A percentile compares a stretch with the other conserved stretches of the same genome.
These are phyloP conservation scores for Leucoptera coffeella DNA, from an alignment of 2,888 invertebrate species.

Conservation along the genomic window DNA sequence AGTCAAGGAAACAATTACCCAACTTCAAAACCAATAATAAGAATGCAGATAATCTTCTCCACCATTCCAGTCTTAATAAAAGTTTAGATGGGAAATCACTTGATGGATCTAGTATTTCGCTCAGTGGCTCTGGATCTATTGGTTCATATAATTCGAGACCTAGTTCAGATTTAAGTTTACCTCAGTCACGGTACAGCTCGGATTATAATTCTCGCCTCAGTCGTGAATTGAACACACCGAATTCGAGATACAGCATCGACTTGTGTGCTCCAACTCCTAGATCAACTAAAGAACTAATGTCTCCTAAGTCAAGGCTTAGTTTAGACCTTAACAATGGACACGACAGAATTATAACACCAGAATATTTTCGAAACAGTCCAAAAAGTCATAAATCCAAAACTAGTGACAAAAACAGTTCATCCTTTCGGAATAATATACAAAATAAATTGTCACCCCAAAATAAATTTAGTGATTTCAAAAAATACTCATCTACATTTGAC, in stretches of 20 bases:
- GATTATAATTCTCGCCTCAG: constrained; percentile 50
- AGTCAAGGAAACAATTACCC: constrained; percentile 61
- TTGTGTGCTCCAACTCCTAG: constrained; percentile 58
- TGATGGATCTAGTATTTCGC: constrained; percentile 43
- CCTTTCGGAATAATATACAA: constrained; percentile 21
- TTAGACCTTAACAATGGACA: constrained; percentile 54
- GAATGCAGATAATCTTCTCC: constrained; percentile 24
- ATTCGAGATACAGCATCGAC: constrained; percentile 63
- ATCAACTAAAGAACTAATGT: constrained; percentile 50
- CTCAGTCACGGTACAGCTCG: constrained; percentile 52
- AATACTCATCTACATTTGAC: constrained; percentile 72
- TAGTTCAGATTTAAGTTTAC: constrained; percentile 58
- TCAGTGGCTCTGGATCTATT: constrained; percentile 46
- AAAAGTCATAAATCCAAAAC: constrained; percentile 31
- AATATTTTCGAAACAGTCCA: constrained; percentile 42
- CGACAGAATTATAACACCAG: constrained; percentile 35
- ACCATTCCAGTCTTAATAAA: constrained; percentile 40
- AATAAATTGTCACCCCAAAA: constrained; percentile 49
- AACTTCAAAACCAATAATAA: constrained; percentile 40
- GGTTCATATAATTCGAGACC: constrained; percentile 57
- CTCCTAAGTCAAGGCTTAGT: constrained; percentile 55
- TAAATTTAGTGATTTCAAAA: constrained; percentile 57
- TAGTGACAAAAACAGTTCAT: constrained; percentile 20
- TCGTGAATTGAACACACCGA: constrained; percentile 55
- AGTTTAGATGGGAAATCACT: constrained; percentile 40